Conservation (phyloP, 2,113 vertebrate genomes). For the Formicarius rufipectus region DNA sequence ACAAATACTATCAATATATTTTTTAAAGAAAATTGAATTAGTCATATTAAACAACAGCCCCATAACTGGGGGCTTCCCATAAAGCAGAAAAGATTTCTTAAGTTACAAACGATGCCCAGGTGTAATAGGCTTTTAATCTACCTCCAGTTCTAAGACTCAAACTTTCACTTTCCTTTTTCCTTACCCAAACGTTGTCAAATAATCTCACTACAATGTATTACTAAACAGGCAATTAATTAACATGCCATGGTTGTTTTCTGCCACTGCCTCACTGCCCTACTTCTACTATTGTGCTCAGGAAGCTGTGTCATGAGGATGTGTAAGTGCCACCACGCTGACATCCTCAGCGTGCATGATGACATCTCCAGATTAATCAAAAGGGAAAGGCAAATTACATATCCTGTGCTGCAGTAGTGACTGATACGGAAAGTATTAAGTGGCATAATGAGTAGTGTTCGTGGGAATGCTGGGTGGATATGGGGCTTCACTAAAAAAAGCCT, state of each 20-base stretch:
- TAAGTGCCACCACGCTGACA: background rate
- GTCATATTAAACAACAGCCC: background rate
- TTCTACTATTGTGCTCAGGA: background rate
- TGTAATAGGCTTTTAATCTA: background rate
- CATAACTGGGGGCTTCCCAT: background rate
- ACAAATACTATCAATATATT: background rate
- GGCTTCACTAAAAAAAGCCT: background rate
- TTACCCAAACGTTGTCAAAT: background rate
- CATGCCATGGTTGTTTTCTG: background rate
- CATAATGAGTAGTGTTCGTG: background rate
- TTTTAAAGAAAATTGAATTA: background rate
- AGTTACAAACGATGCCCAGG: background rate
- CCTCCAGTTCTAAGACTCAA: background rate
- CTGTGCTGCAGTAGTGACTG: background rate
- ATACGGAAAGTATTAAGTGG: background rate
- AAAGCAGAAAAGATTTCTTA: background rate
- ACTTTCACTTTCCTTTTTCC: conserved; percentile 1
- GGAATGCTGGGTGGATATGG: background rate
- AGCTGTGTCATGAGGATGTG: background rate
- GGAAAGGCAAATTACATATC: background rate
- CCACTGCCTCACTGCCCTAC: background rate
- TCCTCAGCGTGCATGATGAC: background rate
- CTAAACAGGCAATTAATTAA: background rate
- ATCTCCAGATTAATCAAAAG: background rate
- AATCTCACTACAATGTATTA: background rate